Conservation (phyloP, 2,113 vertebrate species). For the Carlito syrichta region DNA sequence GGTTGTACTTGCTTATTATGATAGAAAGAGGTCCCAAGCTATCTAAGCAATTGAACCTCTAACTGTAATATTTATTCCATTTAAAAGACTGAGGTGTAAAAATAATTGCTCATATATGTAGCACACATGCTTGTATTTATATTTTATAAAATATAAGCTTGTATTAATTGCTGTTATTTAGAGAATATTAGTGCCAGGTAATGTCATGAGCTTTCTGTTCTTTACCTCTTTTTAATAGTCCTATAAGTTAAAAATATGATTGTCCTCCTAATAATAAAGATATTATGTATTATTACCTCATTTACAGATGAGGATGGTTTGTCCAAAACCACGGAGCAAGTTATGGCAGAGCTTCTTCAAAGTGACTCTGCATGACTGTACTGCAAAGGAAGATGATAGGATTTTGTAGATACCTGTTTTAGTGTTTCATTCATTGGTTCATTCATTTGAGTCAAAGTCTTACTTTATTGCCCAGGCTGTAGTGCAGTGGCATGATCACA, state of each 20-base stretch:
- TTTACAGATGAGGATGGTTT: background rate
- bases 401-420: background rate
- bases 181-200: background rate
- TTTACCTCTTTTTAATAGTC: background rate
- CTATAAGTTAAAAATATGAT: background rate
- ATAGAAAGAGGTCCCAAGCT: background rate
- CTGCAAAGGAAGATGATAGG: background rate
- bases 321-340: background rate
- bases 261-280: background rate
- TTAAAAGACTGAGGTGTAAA: background rate
- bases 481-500: too few relatives aligned
- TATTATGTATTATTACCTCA: background rate
- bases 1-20: background rate
- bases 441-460: too few relatives aligned
- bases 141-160: too few relatives aligned
- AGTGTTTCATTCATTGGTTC: too few relatives aligned
- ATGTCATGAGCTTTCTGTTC: background rate
- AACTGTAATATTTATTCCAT: background rate
- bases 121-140: too few relatives aligned
- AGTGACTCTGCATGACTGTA: background rate
- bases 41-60: background rate
- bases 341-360: background rate
- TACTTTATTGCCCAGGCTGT: too few relatives aligned
- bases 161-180: background rate
- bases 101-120: background rate